These are phyloP conservation scores for Chiloscyllium punctatum DNA, from an alignment of 2,797 vertebrate genomes.

Conservation along the genomic window DNA sequence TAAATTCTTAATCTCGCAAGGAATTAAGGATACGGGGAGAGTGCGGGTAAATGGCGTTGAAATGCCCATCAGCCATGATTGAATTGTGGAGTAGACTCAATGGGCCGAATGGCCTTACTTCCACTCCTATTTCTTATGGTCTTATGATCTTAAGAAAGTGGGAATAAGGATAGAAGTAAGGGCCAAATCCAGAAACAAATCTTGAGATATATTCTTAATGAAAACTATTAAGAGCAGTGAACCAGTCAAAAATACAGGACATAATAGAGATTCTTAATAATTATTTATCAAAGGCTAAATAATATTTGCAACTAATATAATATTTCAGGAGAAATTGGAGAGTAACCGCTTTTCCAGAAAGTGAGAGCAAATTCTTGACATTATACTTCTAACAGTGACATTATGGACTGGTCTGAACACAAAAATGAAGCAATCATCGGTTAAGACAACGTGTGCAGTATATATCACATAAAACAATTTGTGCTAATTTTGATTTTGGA, in stretches of 20 bases:
- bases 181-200: too few relatives aligned
- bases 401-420: neutral
- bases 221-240: too few relatives aligned
- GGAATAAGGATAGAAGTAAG: too few relatives aligned
- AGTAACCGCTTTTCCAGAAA: neutral
- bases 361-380: neutral
- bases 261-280: neutral
- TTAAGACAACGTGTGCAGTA: neutral
- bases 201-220: too few relatives aligned
- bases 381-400: neutral
- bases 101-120: too few relatives aligned
- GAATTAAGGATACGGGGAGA: too few relatives aligned
- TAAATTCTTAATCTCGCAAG: too few relatives aligned
- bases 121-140: too few relatives aligned
- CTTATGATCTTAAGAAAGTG: too few relatives aligned
- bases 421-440: neutral
- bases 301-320: neutral
- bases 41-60: too few relatives aligned
- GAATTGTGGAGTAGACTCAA: too few relatives aligned
- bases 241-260: neutral
- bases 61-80: too few relatives aligned
- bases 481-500: neutral
- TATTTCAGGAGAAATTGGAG: neutral
- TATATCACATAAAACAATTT: neutral
- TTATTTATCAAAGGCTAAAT: neutral